Base-by-base conservation (phyloP, 2,113 vertebrate species). In the Meleagris gallopavo region DNA sequence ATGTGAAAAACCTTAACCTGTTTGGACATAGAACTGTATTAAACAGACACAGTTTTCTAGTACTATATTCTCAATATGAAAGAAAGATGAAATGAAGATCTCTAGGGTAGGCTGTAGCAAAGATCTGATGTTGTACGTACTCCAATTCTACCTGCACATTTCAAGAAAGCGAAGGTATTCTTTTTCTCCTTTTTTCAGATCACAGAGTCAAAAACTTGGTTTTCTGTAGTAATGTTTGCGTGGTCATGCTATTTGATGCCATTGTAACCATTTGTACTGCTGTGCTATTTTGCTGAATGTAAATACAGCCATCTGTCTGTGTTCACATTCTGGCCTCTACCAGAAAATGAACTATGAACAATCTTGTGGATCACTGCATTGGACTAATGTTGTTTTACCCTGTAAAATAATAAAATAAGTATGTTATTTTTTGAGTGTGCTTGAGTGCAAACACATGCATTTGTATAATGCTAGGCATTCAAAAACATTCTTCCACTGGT, bases 391-490 rank as follows among this genome's bases (percentile, higher is more conserved):
- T 71, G 1, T 67, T 62, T 5, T 30, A 80, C 14, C 7, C 84
- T 81, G 10, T 46, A 36, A 40, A 29, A 11, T 10, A 12, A 21
- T n/a, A 41, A 83, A 58, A 38, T 17, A 22, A 58, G 6, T 19
- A 0, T 0, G 1, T 43, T 25, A 18, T 24, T 71, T 86, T 86
- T 7, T 24, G 27, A 71, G 32, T 13, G 22, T 29, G 24, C 29
- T 46, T 57, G 43, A 66, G 50, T 15, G 43, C 11, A 48, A 61
- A 19, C 6, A 22, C 3, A 4, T 30, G 25, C 4, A 0, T 58
- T 83, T 40, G 7, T 17, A 25, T 11, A 6, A 61, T 0, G 0
- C 29, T 10, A 2, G 48, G 32, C 38, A 8, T 62, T 73, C n/a
- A 88, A 8, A 74, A 90, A 30, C 7, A 15, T 48, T 62, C 45